These are phyloP conservation scores for Mustela lutreola DNA, from an alignment of 2,113 vertebrate genomes.

Conservation along the genomic window DNA sequence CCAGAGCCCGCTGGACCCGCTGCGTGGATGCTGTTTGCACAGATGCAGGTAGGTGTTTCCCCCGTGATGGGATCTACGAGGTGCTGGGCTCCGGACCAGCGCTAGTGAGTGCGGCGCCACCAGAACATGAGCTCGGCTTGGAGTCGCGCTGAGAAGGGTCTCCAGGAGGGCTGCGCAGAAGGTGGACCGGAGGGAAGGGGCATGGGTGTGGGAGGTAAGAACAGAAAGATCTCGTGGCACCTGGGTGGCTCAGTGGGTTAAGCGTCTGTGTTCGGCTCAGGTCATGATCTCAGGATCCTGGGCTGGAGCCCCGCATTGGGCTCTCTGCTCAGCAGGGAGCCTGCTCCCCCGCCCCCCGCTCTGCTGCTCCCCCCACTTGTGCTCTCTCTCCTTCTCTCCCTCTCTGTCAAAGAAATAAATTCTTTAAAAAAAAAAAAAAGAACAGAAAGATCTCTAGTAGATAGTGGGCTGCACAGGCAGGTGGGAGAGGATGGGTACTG, in stretches of 20 bases:
- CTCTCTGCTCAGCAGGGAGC: too few relatives aligned
- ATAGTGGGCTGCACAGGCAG: neutral
- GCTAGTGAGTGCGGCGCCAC: neutral
- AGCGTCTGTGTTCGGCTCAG: too few relatives aligned
- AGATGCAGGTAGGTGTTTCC: neutral
- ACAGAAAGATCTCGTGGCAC: neutral
- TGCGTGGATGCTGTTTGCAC: neutral
- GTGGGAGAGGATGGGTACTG: too few relatives aligned
- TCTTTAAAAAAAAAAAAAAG: neutral
- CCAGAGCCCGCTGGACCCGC: neutral
- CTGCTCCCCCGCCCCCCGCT: too few relatives aligned
- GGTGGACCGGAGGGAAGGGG: neutral
- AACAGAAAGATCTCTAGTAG: neutral
- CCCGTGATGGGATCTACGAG: neutral
- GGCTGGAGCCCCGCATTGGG: too few relatives aligned
- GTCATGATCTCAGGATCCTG: too few relatives aligned
- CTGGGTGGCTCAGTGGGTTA: too few relatives aligned
- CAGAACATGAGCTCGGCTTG: fast-evolving
- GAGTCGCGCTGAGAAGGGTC: neutral
- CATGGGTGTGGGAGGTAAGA: neutral
- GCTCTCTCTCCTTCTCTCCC: too few relatives aligned
- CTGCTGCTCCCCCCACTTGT: too few relatives aligned
- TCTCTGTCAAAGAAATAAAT: too few relatives aligned
- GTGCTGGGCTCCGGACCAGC: neutral
- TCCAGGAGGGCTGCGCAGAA: neutral